Percentiles rank a stretch among this genome's conserved stretches.
Evolutionary conservation across 92 coral and sea anemone species (phyloP).

Genomic region (Plumapathes pennacea): DNA sequence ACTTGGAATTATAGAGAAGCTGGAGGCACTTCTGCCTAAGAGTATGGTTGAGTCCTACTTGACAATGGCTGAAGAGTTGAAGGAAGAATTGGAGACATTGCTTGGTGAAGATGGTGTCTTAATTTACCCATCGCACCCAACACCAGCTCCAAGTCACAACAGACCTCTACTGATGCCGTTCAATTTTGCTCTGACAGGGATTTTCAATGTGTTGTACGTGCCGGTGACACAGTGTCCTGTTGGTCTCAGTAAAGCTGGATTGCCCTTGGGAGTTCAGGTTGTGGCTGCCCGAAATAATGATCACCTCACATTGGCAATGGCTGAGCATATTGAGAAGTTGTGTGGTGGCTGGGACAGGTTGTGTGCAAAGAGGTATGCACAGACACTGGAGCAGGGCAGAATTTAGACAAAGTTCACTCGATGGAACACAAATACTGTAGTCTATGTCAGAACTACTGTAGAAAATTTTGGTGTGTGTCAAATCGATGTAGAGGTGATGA

Average conservation of each 20-base stretch:
- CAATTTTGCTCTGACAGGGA: constrained; percentile 87
- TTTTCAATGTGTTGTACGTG: constrained; percentile 84
- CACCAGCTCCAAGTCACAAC: constrained; percentile 74
- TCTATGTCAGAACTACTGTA: no score
- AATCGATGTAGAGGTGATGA: no score
- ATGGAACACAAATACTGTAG: no score
- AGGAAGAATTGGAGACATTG: constrained; percentile 71
- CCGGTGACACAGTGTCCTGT: constrained; percentile 95
- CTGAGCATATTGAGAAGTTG: constrained; percentile 69
- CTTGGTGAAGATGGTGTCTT: constrained; percentile 86
- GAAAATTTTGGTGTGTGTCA: no score
- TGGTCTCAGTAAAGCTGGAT: constrained; percentile 64
- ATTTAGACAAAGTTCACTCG: no score
- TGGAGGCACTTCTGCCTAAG: constrained; percentile 70
- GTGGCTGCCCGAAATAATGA: constrained; percentile 78
- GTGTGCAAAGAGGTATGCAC: no score
- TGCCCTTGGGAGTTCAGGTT: constrained; percentile 89
- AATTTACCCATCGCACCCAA: constrained; percentile 87
- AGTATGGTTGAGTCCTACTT: constrained; percentile 54
- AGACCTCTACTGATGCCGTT: constrained; percentile 73
- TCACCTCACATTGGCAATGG: constrained; percentile 80
- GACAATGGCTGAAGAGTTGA: constrained; percentile 67
- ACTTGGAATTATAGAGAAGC: constrained; percentile 77
- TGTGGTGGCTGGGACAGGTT: constrained; percentile 86
- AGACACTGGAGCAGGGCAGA: no score